Evolutionary conservation across 1,140 invertebrate species (phyloP).

Genomic region (Hestina assimilis): DNA sequence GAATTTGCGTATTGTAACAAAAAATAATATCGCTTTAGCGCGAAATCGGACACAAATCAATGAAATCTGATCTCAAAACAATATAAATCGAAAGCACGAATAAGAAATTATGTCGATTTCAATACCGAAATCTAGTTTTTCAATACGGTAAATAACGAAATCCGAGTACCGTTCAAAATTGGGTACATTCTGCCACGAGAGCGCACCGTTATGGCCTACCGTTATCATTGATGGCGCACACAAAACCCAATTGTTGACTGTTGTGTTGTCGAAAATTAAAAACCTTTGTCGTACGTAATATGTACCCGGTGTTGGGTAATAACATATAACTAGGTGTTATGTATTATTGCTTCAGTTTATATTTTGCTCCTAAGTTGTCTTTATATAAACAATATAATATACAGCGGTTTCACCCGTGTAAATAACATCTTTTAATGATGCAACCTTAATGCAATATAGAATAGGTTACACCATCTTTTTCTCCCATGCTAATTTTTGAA

Average conservation of each 20-base stretch:
- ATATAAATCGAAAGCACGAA: background rate
- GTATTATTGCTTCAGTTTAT: too few relatives aligned
- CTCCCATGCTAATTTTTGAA: too few relatives aligned
- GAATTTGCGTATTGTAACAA: too few relatives aligned
- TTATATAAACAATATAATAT: too few relatives aligned
- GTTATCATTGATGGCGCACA: conserved; percentile 10
- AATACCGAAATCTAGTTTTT: background rate
- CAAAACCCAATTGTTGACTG: background rate
- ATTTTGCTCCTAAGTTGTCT: too few relatives aligned
- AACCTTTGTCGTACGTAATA: background rate
- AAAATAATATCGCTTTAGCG: too few relatives aligned
- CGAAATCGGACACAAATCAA: background rate
- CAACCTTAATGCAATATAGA: too few relatives aligned
- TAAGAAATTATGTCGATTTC: conserved; percentile 8
- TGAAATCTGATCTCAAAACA: background rate
- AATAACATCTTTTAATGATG: too few relatives aligned
- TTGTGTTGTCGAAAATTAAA: background rate
- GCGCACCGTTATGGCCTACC: conserved; percentile 11
- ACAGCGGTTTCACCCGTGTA: too few relatives aligned
- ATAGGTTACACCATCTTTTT: too few relatives aligned
- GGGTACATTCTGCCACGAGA: conserved; percentile 17
- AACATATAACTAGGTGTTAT: too few relatives aligned
- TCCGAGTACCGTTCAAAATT: conserved; percentile 7
- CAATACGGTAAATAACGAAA: conserved; percentile 10
- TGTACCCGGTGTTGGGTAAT: background rate